These are phyloP conservation scores for Pseudococcus viburni DNA, from an alignment of 2,888 invertebrate genomes.

Conservation along the genomic window DNA sequence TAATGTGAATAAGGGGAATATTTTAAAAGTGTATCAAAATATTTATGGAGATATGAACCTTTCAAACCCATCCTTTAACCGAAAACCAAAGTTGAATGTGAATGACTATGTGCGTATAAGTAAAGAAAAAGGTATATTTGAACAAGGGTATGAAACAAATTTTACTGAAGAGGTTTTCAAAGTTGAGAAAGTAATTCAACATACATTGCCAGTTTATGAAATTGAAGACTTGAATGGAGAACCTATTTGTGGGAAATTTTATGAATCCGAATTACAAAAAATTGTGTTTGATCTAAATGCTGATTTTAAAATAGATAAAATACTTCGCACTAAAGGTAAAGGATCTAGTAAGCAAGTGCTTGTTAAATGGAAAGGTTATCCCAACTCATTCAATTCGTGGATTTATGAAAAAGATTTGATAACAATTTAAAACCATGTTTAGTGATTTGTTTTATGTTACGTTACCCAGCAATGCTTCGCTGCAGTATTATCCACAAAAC, in stretches of 20 bases:
- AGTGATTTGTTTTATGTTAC: background rate
- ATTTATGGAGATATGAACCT: background rate
- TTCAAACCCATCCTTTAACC: background rate
- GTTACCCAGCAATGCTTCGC: background rate
- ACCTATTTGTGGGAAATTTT: conserved; percentile 67
- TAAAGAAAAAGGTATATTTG: conserved; percentile 68
- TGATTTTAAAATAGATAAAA: conserved; percentile 69
- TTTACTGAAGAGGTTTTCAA: conserved; percentile 69
- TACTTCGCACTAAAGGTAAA: conserved; percentile 68
- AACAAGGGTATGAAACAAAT: conserved; percentile 68
- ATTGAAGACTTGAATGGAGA: conserved; percentile 68
- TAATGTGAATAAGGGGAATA: conserved; percentile 63
- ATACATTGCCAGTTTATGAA: conserved; percentile 68
- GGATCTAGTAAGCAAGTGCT: conserved; percentile 65
- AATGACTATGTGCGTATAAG: conserved; percentile 64
- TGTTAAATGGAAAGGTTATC: conserved; percentile 69
- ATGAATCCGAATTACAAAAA: background rate
- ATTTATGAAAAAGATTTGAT: conserved; percentile 25
- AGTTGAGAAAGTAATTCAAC: conserved; percentile 67
- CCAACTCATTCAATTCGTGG: conserved; percentile 69
- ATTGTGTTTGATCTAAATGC: background rate
- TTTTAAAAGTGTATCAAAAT: background rate
- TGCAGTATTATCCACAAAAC: background rate
- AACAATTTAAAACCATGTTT: background rate
- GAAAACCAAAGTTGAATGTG: background rate